phyloP scores from a whole-genome alignment of 2,797 vertebrate genomes.

The Smutsia gigantea region DNA sequence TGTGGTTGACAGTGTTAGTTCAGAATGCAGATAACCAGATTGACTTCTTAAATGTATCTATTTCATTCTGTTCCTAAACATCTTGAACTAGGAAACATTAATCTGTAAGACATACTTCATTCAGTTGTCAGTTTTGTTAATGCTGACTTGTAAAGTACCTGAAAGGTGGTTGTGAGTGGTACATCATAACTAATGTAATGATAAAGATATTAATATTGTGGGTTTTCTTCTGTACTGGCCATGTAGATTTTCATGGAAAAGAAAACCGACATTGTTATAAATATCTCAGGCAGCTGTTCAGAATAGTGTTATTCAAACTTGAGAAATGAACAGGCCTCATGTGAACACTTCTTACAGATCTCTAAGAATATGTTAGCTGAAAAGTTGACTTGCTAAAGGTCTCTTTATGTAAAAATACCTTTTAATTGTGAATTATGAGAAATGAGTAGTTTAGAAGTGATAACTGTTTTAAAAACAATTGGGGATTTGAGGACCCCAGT shows the following conservation, averaged over 20 bases:
- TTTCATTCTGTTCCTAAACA: neutral
- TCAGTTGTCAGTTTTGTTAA: neutral
- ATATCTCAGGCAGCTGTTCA: neutral
- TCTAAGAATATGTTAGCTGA: neutral
- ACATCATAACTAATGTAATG: neutral
- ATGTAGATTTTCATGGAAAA: neutral
- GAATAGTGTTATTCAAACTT: neutral
- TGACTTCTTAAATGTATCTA: neutral
- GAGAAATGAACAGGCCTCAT: neutral
- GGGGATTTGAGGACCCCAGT: neutral
- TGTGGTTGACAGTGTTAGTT: neutral
- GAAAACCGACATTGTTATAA: neutral
- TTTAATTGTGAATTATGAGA: neutral
- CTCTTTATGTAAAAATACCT: neutral
- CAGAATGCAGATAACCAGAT: neutral
- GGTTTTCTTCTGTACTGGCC: neutral
- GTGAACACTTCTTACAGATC: neutral
- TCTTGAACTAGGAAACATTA: neutral
- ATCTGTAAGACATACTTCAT: neutral
- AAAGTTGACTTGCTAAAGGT: neutral
- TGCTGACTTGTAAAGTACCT: neutral
- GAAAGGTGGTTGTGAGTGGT: neutral
- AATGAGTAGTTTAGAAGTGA: neutral
- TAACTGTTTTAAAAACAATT: neutral
- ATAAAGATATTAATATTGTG: neutral